A percentile compares a stretch with the other conserved stretches of the same genome.
Conservation (phyloP, 2,113 vertebrate species). For the Rhinichthys klamathensis region DNA sequence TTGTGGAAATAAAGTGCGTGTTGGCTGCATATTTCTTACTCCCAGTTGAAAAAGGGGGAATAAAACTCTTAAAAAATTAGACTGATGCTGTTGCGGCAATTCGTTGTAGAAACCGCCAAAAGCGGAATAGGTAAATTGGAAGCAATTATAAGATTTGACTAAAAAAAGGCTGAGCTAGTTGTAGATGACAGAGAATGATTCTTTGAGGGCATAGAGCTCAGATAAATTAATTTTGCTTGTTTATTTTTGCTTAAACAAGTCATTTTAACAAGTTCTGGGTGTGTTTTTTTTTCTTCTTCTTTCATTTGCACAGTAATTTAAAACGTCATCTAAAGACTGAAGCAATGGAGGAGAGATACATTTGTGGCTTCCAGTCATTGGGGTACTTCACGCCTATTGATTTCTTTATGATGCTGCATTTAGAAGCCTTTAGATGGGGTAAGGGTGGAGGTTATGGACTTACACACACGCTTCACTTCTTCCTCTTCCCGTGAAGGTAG, state of each 20-base stretch:
- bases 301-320: neutral
- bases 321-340: conserved; percentile 6
- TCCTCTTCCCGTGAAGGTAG: neutral
- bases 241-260: conserved; percentile 65
- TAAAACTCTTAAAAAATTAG: conserved; percentile 71
- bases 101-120: conserved; percentile 83
- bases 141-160: conserved; percentile 77
- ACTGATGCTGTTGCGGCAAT: conserved; percentile 78
- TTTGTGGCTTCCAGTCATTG: conserved; percentile 54
- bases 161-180: conserved; percentile 64
- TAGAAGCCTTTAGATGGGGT: conserved; percentile 42
- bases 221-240: conserved; percentile 61
- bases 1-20: conserved; percentile 83
- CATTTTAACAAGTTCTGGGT: neutral
- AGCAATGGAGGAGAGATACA: conserved; percentile 33
- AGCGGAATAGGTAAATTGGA: conserved; percentile 83
- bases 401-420: conserved; percentile 60
- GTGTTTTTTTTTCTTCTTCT: too few species aligned
- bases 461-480: neutral
- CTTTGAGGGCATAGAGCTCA: conserved; percentile 58
- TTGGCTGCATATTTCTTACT: conserved; percentile 84
- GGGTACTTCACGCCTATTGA: conserved; percentile 61
- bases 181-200: conserved; percentile 54
- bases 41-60: conserved; percentile 42
- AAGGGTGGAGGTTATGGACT: conserved; percentile 54